Evolutionary conservation across 2,888 invertebrate species (phyloP).

Genomic region (Pseudococcus jackbeardsleyi): DNA sequence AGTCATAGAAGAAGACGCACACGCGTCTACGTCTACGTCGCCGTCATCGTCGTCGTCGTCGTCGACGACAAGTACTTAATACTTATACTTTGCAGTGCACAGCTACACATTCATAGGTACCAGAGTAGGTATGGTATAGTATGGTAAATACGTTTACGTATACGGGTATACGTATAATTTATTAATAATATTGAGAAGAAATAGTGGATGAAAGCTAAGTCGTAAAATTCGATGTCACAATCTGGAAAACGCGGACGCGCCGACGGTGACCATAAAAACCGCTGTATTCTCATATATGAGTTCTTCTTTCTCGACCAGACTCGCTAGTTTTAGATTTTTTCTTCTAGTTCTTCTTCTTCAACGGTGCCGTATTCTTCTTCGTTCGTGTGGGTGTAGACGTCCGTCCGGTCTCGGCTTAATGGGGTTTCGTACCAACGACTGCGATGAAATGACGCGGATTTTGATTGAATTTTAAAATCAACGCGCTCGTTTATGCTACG

Average conservation of each 20-base stretch:
- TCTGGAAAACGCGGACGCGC: conserved; percentile 42
- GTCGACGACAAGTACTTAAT: too few relatives aligned
- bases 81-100: neutral
- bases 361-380: neutral
- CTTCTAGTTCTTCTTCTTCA: neutral
- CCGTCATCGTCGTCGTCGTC: neutral
- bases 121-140: neutral
- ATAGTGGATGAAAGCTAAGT: conserved; percentile 64
- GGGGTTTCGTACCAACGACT: neutral
- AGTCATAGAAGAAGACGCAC: conserved; percentile 42
- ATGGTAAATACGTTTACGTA: neutral
- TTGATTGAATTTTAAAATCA: conserved; percentile 40
- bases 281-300: conserved; percentile 43
- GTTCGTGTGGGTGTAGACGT: conserved; percentile 17
- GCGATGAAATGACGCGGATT: conserved; percentile 23
- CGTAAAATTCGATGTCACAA: conserved; percentile 64
- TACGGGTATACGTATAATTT: conserved; percentile 24
- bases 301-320: conserved; percentile 2
- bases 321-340: neutral
- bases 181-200: conserved; percentile 60
- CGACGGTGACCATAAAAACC: conserved; percentile 56
- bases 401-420: neutral
- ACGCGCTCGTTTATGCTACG: neutral
- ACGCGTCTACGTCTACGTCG: neutral
- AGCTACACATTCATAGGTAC: neutral